Evolutionary conservation across 30 jellyfish, hydroid and myxozoan species (phyloP).

Genomic region (Aurelia sp.): DNA sequence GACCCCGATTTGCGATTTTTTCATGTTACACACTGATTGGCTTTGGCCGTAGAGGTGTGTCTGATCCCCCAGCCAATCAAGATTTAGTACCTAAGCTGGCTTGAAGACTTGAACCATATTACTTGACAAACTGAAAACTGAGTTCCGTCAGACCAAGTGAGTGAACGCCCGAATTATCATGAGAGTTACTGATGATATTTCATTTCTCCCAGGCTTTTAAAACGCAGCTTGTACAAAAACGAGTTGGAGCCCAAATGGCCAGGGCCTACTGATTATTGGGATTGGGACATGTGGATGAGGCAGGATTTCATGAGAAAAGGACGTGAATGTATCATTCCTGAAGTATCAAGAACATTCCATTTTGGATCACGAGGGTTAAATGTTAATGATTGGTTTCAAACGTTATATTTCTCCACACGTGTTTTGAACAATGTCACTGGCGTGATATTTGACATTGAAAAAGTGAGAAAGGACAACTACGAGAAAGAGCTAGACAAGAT

Average conservation of each 20-base stretch:
- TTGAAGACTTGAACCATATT: too few species aligned
- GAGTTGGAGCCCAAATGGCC: slow-evolving; percentile 89
- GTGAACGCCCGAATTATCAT: too few species aligned
- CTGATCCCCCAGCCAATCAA: too few species aligned
- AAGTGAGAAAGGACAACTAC: slow-evolving; percentile 76
- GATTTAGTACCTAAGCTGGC: too few species aligned
- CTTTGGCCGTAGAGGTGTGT: too few species aligned
- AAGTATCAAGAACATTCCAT: slow-evolving; percentile 93
- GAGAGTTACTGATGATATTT: too few species aligned
- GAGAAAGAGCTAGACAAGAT: slow-evolving; percentile 69
- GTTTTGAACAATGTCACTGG: slow-evolving; percentile 85
- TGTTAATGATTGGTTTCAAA: slow-evolving; percentile 77
- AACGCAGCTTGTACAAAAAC: slow-evolving; percentile 64
- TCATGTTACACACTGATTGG: too few species aligned
- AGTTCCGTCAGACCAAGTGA: too few species aligned
- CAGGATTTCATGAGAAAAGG: slow-evolving; percentile 86
- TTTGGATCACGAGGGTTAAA: slow-evolving; percentile 96
- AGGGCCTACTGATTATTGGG: slow-evolving; percentile 86
- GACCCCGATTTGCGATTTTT: too few species aligned
- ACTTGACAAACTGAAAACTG: too few species aligned
- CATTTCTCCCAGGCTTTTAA: slow-evolving; percentile 26
- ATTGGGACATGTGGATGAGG: slow-evolving; percentile 99
- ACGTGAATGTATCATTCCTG: slow-evolving; percentile 98
- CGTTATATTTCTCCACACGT: slow-evolving; percentile 72
- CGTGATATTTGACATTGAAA: slow-evolving; percentile 72